These are phyloP conservation scores for Antheraea mylitta DNA, from an alignment of 1,140 invertebrate species.

Conservation along the genomic window DNA sequence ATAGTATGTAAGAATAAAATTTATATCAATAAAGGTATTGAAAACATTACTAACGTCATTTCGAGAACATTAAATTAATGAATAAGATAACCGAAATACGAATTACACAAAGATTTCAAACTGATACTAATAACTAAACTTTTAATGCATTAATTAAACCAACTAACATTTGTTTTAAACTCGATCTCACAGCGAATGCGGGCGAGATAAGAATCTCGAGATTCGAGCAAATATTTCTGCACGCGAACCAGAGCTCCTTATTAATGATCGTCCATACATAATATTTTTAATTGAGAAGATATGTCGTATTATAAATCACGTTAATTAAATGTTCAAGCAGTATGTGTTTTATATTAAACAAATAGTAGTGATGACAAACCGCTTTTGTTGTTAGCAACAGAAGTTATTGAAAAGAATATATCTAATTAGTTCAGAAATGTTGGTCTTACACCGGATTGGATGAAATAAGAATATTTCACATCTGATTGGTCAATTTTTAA, in stretches of 20 bases:
- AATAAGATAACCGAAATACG: background rate
- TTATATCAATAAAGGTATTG: too few relatives aligned
- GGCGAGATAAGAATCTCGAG: conserved; percentile 10
- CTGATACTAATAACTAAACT: conserved; percentile 2
- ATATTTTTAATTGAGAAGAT: conserved; percentile 40
- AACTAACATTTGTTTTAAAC: conserved; percentile 9
- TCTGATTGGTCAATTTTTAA: too few relatives aligned
- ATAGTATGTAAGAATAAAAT: too few relatives aligned
- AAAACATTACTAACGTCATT: too few relatives aligned
- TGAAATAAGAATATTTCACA: too few relatives aligned
- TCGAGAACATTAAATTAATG: background rate
- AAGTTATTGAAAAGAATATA: too few relatives aligned
- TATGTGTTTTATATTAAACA: background rate
- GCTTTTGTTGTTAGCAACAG: too few relatives aligned
- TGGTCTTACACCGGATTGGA: too few relatives aligned
- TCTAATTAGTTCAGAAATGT: too few relatives aligned
- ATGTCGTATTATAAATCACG: conserved; percentile 38
- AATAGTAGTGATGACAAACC: background rate
- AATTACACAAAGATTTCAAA: too few relatives aligned
- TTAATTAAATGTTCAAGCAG: conserved; percentile 39
- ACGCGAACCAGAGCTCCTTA: conserved; percentile 21
- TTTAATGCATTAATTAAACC: conserved; percentile 11
- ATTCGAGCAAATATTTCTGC: conserved; percentile 23
- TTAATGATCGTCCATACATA: conserved; percentile 17
- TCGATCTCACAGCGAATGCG: conserved; percentile 10